phyloP scores from a whole-genome alignment of 2,888 invertebrate species.

The Rotaria socialis region DNA sequence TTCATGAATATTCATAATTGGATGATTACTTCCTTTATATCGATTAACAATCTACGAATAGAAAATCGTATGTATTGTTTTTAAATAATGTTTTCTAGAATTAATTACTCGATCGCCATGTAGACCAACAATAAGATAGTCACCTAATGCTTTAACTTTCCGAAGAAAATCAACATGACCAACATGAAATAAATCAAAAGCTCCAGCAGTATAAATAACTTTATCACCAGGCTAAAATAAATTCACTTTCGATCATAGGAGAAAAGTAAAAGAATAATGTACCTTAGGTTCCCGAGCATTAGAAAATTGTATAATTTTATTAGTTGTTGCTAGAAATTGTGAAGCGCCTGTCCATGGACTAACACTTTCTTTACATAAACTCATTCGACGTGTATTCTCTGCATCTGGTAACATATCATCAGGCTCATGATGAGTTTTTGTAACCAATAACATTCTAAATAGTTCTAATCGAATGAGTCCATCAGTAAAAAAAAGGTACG shows the following conservation, averaged over 20 bases:
- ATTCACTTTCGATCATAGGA: no score
- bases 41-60: constrained; percentile 57
- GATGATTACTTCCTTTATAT: constrained; percentile 74
- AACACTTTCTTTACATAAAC: constrained; percentile 63
- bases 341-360: constrained; percentile 96
- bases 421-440: constrained; percentile 55
- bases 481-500: not conserved
- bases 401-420: constrained; percentile 45
- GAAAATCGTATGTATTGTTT: not conserved
- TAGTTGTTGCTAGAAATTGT: constrained; percentile 89
- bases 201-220: constrained; percentile 84
- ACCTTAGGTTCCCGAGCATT: constrained; percentile 62
- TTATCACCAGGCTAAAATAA: constrained; percentile 31
- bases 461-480: not conserved
- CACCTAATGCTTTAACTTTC: constrained; percentile 79
- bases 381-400: constrained; percentile 40
- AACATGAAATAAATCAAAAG: constrained; percentile 91
- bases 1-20: constrained; percentile 98
- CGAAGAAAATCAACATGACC: constrained; percentile 93
- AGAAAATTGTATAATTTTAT: constrained; percentile 85
- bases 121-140: constrained; percentile 85
- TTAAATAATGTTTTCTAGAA: not conserved
- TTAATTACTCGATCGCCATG: constrained; percentile 76
- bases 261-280: constrained; percentile 52
- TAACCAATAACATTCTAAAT: constrained; percentile 68